Percentiles rank a stretch among this genome's conserved stretches.
Evolutionary conservation across 2,888 invertebrate species (phyloP).

Genomic region (Scaptomyza tumidula): DNA sequence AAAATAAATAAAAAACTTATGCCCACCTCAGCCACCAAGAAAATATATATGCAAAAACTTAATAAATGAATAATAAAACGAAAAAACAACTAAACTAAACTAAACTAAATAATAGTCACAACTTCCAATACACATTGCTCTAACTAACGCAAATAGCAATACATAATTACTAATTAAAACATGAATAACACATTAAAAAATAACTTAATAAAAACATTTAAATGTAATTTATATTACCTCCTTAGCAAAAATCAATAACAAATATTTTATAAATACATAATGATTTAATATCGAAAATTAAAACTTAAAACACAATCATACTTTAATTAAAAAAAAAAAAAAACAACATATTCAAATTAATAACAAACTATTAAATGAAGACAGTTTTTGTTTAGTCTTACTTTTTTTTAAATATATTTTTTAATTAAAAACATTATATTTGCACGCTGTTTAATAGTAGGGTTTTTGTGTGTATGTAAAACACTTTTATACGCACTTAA

Average conservation of each 20-base stretch:
- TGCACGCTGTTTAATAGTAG: slow-evolving; percentile 41
- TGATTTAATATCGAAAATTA: slow-evolving; percentile 45
- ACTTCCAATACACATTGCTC: slow-evolving; percentile 52
- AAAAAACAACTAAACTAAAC: slow-evolving; percentile 16
- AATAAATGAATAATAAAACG: slow-evolving; percentile 32
- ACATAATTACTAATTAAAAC: slow-evolving; percentile 39
- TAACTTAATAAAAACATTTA: slow-evolving; percentile 57
- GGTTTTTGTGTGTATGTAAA: slow-evolving; percentile 1
- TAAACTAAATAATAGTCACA: slow-evolving; percentile 63
- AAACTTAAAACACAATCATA: slow-evolving; percentile 49
- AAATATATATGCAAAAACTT: slow-evolving; percentile 39
- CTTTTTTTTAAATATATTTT: slow-evolving; percentile 20
- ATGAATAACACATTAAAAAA: slow-evolving; percentile 10
- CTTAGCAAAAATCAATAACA: slow-evolving; percentile 81
- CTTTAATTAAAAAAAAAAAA: slow-evolving; percentile 44
- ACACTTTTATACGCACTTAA: slow-evolving; percentile 18
- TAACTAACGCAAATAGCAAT: slow-evolving; percentile 56
- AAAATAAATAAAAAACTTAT: slow-evolving; percentile 59
- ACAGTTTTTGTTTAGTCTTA: slow-evolving; percentile 68
- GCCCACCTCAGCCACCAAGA: slow-evolving; percentile 81
- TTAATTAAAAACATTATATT: slow-evolving; percentile 42
- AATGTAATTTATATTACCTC: slow-evolving; percentile 82
- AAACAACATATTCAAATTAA: slow-evolving; percentile 42
- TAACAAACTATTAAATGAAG: slow-evolving; percentile 42
- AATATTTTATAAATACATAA: slow-evolving; percentile 43